Base-by-base conservation (phyloP, 2,888 invertebrate genomes). In the Calameuta idolon region DNA sequence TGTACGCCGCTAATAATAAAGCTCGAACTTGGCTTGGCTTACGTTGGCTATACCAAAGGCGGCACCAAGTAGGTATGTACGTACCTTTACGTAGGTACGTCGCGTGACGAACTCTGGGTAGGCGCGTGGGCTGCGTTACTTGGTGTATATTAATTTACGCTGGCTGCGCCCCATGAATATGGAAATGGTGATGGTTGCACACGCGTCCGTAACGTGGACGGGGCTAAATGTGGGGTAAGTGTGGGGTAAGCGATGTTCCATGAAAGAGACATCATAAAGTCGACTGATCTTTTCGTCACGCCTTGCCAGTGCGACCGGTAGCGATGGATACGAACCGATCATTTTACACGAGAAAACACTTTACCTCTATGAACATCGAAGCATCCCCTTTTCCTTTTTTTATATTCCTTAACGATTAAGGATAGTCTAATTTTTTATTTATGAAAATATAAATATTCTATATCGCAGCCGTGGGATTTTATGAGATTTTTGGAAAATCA, bases 61-160 rank as follows among this genome's bases (percentile, higher is more conserved):
- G 55, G 55, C 23, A 55, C 55, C 55, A 55, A 55, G 55, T 55
- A 23, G 55, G 40, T 40, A 40, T 40, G 40, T 23, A 40, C 15
- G 35, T 35, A 35, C 35, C 40, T 40, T 40, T 40, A 33, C 69
- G 69, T 33, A 69, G 69, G 71, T 71, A 31, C 55, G 75, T 79
- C 77, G 80, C 79, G 77, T 79, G 78, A 81, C 82, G 77, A 76
- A 76, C 31, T 71, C 35, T 33, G 15, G 55, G 55, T 30, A 73
- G 73, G 37, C 77, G 81, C 78, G 79, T 83, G 79, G 82, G 81
- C 69, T 73, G 80, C 74, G 78, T 79, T 79, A 75, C 79, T 77
- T 55, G 77, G 71, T 77, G 77, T 81, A 77, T 82, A 82, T 79
- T 82, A 82, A 84, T 82, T 83, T 79, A 74, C 76, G 73, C 12